Percentiles rank a stretch among this genome's conserved stretches.
phyloP scores from a whole-genome alignment of 2,113 vertebrate genomes.

The Cervus canadensis region DNA sequence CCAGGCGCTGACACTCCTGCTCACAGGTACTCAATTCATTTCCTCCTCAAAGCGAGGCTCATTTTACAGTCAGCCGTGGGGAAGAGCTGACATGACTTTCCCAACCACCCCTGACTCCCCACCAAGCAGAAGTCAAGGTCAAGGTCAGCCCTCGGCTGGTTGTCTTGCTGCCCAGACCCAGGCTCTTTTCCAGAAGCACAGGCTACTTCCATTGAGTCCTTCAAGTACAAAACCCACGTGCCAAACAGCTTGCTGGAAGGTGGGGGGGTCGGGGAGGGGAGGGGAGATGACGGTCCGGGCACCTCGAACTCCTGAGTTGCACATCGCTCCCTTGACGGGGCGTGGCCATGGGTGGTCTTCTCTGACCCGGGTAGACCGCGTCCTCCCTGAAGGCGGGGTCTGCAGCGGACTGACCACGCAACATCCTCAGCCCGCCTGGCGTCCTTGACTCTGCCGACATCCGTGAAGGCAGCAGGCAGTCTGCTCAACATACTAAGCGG shows the following conservation, averaged over 20 bases:
- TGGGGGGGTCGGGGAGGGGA: no score
- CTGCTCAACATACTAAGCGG: neutral
- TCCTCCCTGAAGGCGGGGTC: neutral
- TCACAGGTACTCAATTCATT: no score
- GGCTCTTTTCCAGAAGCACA: neutral
- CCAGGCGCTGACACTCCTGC: neutral
- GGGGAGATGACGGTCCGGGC: neutral
- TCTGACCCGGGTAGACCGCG: neutral
- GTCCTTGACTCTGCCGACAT: rapidly evolving
- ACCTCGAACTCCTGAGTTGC: neutral
- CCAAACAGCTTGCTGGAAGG: neutral
- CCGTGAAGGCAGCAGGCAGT: neutral
- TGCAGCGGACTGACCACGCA: rapidly evolving
- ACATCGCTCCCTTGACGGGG: neutral
- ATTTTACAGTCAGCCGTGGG: neutral
- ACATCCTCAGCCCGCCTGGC: neutral
- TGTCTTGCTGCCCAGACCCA: neutral
- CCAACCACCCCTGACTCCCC: neutral
- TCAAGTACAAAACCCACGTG: neutral
- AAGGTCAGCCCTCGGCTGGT: neutral
- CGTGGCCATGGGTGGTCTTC: neutral
- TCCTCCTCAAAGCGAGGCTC: neutral
- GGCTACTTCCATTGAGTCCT: neutral
- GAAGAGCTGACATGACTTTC: neutral
- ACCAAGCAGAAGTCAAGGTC: neutral